A percentile compares a stretch with the other conserved stretches of the same genome.
Conservation (phyloP, 2,113 vertebrate genomes). For the Vulpes ferrilata region DNA sequence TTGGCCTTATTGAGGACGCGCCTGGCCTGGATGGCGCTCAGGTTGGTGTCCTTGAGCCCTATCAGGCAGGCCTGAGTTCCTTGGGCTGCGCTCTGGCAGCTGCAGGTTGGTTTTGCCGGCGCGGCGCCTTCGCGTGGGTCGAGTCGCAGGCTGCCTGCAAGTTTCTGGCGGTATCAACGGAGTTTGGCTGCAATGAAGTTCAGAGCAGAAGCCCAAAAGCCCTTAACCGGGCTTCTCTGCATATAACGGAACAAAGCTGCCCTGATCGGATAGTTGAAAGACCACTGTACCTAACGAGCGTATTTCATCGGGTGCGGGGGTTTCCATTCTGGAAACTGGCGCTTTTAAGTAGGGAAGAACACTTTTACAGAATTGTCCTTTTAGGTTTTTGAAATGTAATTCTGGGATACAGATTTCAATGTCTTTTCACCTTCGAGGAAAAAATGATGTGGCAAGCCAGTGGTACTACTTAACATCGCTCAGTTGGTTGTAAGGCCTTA, state of each 20-base stretch:
- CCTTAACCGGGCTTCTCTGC: background rate
- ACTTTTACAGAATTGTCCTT: background rate
- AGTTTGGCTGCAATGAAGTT: background rate
- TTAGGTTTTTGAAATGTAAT: background rate
- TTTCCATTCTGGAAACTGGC: background rate
- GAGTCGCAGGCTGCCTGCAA: too few species aligned
- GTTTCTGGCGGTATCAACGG: background rate
- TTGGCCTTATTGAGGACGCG: background rate
- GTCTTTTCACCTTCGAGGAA: background rate
- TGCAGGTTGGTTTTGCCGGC: accelerated
- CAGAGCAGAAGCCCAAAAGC: background rate
- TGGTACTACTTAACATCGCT: background rate
- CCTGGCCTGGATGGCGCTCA: accelerated
- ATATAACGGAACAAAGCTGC: background rate
- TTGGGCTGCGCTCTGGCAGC: accelerated
- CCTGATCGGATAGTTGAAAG: background rate
- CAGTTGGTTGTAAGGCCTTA: background rate
- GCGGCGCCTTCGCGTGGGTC: accelerated
- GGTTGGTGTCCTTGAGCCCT: background rate
- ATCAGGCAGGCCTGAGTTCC: background rate
- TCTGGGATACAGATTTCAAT: background rate
- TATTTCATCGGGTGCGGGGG: background rate
- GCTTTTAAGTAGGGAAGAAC: background rate
- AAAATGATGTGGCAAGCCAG: background rate
- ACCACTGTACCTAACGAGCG: background rate